These are phyloP conservation scores for Fukomys damarensis DNA, from an alignment of 2,113 vertebrate species.

Conservation along the genomic window DNA sequence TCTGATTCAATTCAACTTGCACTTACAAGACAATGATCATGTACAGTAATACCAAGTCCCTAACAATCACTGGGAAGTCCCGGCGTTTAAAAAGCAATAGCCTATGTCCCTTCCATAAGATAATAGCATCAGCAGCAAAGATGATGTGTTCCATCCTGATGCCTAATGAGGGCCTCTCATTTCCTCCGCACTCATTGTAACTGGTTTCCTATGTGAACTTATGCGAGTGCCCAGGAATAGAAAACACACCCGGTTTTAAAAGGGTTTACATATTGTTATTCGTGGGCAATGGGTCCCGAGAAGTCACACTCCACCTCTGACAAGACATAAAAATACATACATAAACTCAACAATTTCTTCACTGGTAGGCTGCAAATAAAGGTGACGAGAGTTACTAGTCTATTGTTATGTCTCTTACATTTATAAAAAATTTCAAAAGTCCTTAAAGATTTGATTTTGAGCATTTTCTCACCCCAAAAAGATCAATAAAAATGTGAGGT, in stretches of 20 bases:
- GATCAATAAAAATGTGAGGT: background rate
- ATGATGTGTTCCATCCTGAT: slow-evolving; percentile 43
- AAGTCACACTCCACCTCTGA: background rate
- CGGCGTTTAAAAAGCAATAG: background rate
- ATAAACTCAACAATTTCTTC: background rate
- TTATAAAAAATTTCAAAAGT: background rate
- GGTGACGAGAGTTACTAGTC: background rate
- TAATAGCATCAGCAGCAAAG: slow-evolving; percentile 38
- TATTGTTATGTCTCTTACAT: background rate
- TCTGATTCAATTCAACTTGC: background rate
- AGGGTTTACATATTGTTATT: background rate
- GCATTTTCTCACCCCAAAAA: background rate
- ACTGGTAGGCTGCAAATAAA: background rate
- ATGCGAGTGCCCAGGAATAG: background rate
- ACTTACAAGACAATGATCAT: slow-evolving; percentile 15
- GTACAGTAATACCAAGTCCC: background rate
- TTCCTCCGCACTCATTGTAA: slow-evolving; percentile 39
- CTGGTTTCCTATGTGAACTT: slow-evolving; percentile 48
- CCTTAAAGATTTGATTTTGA: background rate
- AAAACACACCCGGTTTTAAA: background rate
- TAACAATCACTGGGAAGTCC: slow-evolving; percentile 67
- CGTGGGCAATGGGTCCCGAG: background rate
- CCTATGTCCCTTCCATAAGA: slow-evolving; percentile 39
- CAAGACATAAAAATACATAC: background rate
- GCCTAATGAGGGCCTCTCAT: background rate